Base-by-base conservation (phyloP, 2,888 invertebrate genomes). In the Teleogryllus oceanicus region DNA sequence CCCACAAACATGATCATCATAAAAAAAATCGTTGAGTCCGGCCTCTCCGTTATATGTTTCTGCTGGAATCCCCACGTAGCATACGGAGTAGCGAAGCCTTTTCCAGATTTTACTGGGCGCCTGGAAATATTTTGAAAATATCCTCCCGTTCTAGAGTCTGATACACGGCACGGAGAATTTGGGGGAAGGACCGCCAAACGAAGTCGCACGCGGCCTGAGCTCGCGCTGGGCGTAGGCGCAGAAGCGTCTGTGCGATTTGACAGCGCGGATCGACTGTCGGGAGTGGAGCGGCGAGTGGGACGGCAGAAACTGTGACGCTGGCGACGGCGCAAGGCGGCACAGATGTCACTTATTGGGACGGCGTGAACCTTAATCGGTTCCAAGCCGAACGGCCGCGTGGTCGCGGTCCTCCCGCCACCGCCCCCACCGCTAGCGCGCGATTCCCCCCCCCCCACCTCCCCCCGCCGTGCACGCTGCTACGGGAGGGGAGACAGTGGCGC, bases 1-100 rank as follows among this genome's bases (percentile, higher is more conserved):
- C 62, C 62, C 62, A 62, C 62, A 62, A 62, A 62, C 62, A 62
- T 62, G 62, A 62, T 62, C 62, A 62, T 62, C 62, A 62, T 62
- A 62, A 62, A 62, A 62, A 37, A 62, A 18, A 62, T 62, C 62
- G 62, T 62, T 62, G 62, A 62, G 62, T 62, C 62, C 62, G 62
- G 62, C n/a, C 62, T 62, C 62, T 62, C 62, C 62, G 62, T 62
- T 62, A 62, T 62, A 62, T 62, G 62, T n/a, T 62, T 37, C 37
- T 37, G 37, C 37, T 37, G 37, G 37, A 37, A 37, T 37, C 37
- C 37, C 16, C 62, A 62, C 16, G 62, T 18, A 62, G 13, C 62
- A 13, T n/a, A 18, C 62, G 16, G 62, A 62, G 62, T n/a, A 62
- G 62, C 62, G 62, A 62, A 62, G n/a, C 62, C 62, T 62, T 62